Evolutionary conservation across 2,113 vertebrate genomes (phyloP), one percentile per base, ranked within the genome.

Genomic region (Megaceryle maxima): DNA sequence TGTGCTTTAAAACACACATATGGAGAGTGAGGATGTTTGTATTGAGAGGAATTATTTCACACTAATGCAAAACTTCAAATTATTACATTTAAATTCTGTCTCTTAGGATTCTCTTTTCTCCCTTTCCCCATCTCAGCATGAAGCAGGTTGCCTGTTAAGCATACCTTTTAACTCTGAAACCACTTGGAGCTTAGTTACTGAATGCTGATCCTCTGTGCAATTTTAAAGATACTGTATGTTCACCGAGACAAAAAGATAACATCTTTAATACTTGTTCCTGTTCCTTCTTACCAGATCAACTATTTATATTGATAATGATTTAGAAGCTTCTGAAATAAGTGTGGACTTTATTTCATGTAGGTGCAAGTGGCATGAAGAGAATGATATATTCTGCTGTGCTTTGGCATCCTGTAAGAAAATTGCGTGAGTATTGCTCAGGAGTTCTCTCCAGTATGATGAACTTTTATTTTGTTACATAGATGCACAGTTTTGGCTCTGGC

Each of bases 301-400:
- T 72, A 3, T 56, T 83, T 9, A 9, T 29, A 20, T 51, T 88
- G 35, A 70, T 64, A 68, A 78, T 4, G 17, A 14, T 57, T 8
- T 46, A 63, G 46, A 53, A 69, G 22, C 31, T 92, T 93, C 48
- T 46, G 51, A 83, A 81, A 55, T 93, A 78, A 96, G 33, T n/a
- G 31, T 68, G 41, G 85, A 24, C 37, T 96, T 83, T 29, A 17
- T 83, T 92, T 46, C 33, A 4, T 13, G 31, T 93, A 98, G 98
- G 94, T 98, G 98, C 96, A 97, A 97, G 87, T 98, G 98, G 98
- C 98, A 98, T 64, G 98, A 98, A 83, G 98, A 98, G 90, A 98
- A 97, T 8, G 98, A 98, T 31, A 97, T 97, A 26, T 64, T 97
- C n/a, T 98, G 74, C 92, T 98, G 98, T 91, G 98, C 98, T 46